Conservation (phyloP, 2,797 vertebrate genomes). For the Leptodactylus fallax region DNA sequence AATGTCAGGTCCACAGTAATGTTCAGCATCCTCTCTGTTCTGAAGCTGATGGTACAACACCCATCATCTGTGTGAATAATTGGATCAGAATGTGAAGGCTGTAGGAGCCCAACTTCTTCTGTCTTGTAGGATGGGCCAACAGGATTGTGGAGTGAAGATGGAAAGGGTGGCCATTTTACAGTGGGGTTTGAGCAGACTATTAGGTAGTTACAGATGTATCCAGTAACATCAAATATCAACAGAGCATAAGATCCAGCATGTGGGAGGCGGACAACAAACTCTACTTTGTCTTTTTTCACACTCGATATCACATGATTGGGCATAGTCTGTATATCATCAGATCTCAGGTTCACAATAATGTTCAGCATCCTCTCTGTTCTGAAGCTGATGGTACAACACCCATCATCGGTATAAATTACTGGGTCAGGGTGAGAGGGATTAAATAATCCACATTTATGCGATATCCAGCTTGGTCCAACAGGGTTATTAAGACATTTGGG, state of each 20-base stretch:
- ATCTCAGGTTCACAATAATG: constrained; percentile 71
- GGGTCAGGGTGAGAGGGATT: constrained; percentile 72
- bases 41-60: constrained; percentile 75
- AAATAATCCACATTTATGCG: constrained; percentile 75
- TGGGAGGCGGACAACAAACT: constrained; percentile 78
- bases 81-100: constrained; percentile 67
- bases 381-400: constrained; percentile 76
- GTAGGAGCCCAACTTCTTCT: constrained; percentile 74
- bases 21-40: constrained; percentile 71
- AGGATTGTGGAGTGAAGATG: constrained; percentile 66
- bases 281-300: constrained; percentile 68
- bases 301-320: constrained; percentile 75
- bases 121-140: constrained; percentile 81
- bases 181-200: constrained; percentile 75
- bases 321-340: constrained; percentile 67
- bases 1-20: constrained; percentile 59
- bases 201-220: constrained; percentile 79
- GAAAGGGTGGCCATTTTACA: constrained; percentile 79
- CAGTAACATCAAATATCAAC: constrained; percentile 74
- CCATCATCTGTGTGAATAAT: constrained; percentile 76
- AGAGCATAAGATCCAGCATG: constrained; percentile 76
- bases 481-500: constrained; percentile 75
- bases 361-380: constrained; percentile 72
- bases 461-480: constrained; percentile 80
- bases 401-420: constrained; percentile 75